phyloP scores from a whole-genome alignment of 2,797 vertebrate genomes.

The Rhabdomys pumilio region DNA sequence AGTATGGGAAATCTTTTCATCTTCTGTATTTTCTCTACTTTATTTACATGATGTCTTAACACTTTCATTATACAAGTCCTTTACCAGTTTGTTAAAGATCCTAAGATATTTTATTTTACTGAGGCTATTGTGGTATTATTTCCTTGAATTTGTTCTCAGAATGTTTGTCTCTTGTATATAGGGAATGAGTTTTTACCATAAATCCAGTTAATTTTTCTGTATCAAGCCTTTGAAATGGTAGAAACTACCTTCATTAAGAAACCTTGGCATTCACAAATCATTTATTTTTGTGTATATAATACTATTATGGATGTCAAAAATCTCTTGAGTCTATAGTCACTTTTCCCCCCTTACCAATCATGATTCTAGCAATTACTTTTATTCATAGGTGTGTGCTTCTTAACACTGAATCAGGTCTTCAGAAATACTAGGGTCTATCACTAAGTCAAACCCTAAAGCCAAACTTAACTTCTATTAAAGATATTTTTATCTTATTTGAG shows the following conservation, averaged over 20 bases:
- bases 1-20: no score
- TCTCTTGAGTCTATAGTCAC: neutral
- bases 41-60: no score
- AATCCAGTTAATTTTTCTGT: neutral
- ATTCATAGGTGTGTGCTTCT: neutral
- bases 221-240: neutral
- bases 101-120: no score
- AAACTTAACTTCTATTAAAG: no score
- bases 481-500: neutral
- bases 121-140: no score
- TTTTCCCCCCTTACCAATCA: neutral
- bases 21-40: no score
- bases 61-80: no score
- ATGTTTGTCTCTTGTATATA: no score
- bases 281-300: neutral
- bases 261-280: neutral
- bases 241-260: neutral
- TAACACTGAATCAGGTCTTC: neutral
- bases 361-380: neutral
- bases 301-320: neutral
- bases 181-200: neutral
- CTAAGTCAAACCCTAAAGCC: neutral
- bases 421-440: neutral
- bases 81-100: no score
- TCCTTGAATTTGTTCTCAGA: no score